Evolutionary conservation across 2,113 vertebrate species (phyloP).

Genomic region (Merops nubicus): DNA sequence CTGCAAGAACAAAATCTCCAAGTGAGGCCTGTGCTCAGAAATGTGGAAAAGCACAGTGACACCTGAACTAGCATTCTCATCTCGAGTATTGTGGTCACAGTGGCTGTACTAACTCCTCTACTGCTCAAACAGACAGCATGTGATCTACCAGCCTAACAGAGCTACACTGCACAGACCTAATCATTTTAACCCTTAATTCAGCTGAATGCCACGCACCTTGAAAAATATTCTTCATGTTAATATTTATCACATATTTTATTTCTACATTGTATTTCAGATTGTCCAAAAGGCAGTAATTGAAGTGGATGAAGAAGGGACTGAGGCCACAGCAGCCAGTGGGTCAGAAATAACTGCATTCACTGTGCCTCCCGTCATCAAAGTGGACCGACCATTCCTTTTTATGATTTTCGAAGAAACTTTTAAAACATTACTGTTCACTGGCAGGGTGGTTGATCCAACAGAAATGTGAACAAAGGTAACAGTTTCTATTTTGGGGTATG

Average conservation of each 20-base stretch:
- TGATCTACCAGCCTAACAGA: not conserved
- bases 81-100: rapidly evolving
- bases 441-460: slow-evolving; percentile 87
- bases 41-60: not conserved
- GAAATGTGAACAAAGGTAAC: slow-evolving; percentile 52
- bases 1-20: not conserved
- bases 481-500: not conserved
- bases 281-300: slow-evolving; percentile 88
- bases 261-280: slow-evolving; percentile 73
- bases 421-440: slow-evolving; percentile 87
- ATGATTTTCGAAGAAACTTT: slow-evolving; percentile 89
- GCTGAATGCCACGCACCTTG: not conserved
- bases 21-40: not conserved
- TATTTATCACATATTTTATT: not conserved
- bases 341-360: slow-evolving; percentile 81
- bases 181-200: not conserved
- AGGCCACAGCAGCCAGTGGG: slow-evolving; percentile 77
- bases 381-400: slow-evolving; percentile 88
- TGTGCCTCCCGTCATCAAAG: slow-evolving; percentile 76
- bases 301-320: slow-evolving; percentile 87
- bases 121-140: not conserved
- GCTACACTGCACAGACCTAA: not conserved
- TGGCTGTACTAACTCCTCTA: not conserved
- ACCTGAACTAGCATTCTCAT: not conserved
- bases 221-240: not conserved